A percentile compares a stretch with the other conserved stretches of the same genome.
Conservation (phyloP, 2,797 vertebrate genomes). For the Rhincodon typus region DNA sequence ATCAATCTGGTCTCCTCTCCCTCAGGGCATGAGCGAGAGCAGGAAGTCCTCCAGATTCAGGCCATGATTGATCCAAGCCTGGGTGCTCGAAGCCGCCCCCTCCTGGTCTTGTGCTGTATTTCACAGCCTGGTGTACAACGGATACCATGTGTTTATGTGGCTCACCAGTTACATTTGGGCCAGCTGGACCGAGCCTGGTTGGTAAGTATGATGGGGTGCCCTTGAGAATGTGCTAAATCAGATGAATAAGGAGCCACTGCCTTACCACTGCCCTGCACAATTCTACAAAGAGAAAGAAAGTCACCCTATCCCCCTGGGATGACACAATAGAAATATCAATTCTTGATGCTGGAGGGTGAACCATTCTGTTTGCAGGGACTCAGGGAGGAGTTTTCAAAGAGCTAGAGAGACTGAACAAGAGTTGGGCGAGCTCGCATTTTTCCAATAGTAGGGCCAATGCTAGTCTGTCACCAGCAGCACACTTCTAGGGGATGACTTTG, state of each 20-base stretch:
- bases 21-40: constrained; percentile 55
- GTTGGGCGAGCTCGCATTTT: no score
- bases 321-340: background rate
- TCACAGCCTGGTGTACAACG: constrained; percentile 58
- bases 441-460: no score
- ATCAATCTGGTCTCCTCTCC: constrained; percentile 38
- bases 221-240: background rate
- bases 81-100: constrained; percentile 61
- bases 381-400: no score
- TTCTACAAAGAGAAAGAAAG: background rate
- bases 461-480: no score
- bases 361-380: no score
- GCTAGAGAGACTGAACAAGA: no score
- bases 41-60: constrained; percentile 69
- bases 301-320: background rate
- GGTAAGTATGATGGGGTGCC: constrained; percentile 56
- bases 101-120: constrained; percentile 80
- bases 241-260: background rate
- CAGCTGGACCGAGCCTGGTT: constrained; percentile 75
- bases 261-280: background rate
- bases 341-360: background rate
- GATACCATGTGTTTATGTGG: constrained; percentile 75
- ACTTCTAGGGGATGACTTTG: no score
- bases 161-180: constrained; percentile 70
- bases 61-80: constrained; percentile 68